phyloP scores from a whole-genome alignment of 2,888 invertebrate genomes.

The Tetrapedia diversipes region DNA sequence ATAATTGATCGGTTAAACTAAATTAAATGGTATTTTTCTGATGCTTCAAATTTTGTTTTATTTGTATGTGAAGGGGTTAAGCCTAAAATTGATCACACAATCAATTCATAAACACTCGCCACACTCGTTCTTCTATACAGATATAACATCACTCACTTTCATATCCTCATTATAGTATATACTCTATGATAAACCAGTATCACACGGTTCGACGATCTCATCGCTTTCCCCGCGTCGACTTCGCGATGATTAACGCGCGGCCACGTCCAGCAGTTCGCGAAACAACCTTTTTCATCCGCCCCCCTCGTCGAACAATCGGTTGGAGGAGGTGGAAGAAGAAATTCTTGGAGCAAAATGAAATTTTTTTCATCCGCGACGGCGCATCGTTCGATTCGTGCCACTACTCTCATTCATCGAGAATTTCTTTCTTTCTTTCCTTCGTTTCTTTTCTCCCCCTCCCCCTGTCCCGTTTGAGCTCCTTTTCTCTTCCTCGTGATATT shows the following conservation, averaged over 20 bases:
- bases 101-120: no score
- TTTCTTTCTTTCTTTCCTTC: not conserved
- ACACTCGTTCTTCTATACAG: no score
- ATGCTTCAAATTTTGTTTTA: no score
- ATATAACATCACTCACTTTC: no score
- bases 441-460: not conserved
- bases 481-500: not conserved
- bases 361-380: not conserved
- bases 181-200: no score
- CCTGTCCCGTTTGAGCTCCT: no score
- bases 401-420: slow-evolving; percentile 27
- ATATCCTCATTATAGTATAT: no score
- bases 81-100: no score
- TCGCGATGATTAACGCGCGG: slow-evolving; percentile 4
- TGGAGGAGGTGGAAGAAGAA: not conserved
- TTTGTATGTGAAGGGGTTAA: no score
- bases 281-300: not conserved
- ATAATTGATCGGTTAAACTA: no score
- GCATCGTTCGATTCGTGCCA: slow-evolving; percentile 42
- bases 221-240: not conserved
- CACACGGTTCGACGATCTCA: slow-evolving; percentile 13
- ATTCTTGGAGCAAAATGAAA: slow-evolving; percentile 27
- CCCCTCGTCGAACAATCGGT: no score
- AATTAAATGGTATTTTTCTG: no score
- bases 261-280: not conserved